Percentiles rank a stretch among this genome's conserved stretches.
phyloP scores from a whole-genome alignment of 2,113 vertebrate species.

The Thinocorus orbignyianus region DNA sequence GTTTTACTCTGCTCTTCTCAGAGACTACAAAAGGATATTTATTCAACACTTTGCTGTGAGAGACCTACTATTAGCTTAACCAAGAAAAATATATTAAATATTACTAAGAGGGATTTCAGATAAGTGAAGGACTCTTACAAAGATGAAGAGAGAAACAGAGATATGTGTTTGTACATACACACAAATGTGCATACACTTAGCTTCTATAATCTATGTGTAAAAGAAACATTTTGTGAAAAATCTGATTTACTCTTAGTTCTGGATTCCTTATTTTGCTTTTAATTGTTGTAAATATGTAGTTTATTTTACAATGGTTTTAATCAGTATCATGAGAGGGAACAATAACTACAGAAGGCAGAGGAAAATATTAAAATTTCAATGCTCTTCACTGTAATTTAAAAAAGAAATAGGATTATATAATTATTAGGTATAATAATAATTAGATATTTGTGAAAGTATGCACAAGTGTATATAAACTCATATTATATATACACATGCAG shows the following conservation, averaged over 20 bases:
- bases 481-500: fast-evolving
- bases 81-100: background rate
- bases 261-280: background rate
- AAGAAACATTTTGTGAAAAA: background rate
- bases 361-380: background rate
- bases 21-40: background rate
- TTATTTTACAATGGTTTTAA: background rate
- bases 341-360: background rate
- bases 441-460: background rate
- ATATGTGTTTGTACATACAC: background rate
- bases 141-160: background rate
- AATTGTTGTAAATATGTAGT: background rate
- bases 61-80: background rate
- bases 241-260: background rate
- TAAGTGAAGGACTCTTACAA: background rate
- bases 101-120: background rate
- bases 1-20: background rate
- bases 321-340: fast-evolving
- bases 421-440: background rate
- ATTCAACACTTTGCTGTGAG: background rate
- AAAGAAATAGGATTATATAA: background rate
- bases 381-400: background rate
- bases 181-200: background rate
- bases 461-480: background rate
- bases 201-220: background rate